Conservation (phyloP, 1,140 invertebrate species). For the Asobara japonica region DNA sequence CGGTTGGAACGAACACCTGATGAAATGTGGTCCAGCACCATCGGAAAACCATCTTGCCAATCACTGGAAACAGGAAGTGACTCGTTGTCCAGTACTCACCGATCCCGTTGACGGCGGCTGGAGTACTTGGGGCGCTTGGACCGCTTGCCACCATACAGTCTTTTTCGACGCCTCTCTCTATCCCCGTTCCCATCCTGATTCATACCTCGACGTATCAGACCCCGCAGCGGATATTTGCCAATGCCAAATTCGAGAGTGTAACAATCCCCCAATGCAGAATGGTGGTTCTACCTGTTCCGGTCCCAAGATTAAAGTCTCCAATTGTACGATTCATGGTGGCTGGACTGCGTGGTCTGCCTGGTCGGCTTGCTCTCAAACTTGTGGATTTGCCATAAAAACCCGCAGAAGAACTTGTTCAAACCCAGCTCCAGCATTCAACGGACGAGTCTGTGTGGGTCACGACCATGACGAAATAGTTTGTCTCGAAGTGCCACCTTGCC, state of each 20-base stretch:
- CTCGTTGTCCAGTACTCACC: constrained; percentile 72
- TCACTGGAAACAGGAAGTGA: constrained; percentile 79
- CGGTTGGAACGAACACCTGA: constrained; percentile 85
- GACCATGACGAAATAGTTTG: constrained; percentile 83
- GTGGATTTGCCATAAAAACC: constrained; percentile 83
- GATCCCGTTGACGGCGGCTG: constrained; percentile 74
- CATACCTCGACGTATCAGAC: not conserved
- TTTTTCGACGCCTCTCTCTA: constrained; percentile 48
- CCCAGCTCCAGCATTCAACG: constrained; percentile 83
- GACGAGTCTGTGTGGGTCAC: constrained; percentile 83
- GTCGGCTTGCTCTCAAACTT: constrained; percentile 84
- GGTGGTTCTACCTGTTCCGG: constrained; percentile 77
- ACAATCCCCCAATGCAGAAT: constrained; percentile 83
- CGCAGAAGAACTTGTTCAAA: constrained; percentile 81
- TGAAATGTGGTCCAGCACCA: constrained; percentile 76
- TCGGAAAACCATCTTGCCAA: constrained; percentile 70
- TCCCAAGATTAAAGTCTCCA: constrained; percentile 71
- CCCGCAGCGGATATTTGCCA: constrained; percentile 73
- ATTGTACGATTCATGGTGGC: constrained; percentile 85
- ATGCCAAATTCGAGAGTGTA: constrained; percentile 81
- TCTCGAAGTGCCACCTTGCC: constrained; percentile 81
- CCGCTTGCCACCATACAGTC: constrained; percentile 62
- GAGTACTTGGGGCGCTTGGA: constrained; percentile 67
- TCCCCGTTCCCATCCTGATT: not conserved
- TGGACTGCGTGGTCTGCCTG: constrained; percentile 91